phyloP scores from a whole-genome alignment of 1,140 invertebrate genomes.

The Nasonia longicornis region DNA sequence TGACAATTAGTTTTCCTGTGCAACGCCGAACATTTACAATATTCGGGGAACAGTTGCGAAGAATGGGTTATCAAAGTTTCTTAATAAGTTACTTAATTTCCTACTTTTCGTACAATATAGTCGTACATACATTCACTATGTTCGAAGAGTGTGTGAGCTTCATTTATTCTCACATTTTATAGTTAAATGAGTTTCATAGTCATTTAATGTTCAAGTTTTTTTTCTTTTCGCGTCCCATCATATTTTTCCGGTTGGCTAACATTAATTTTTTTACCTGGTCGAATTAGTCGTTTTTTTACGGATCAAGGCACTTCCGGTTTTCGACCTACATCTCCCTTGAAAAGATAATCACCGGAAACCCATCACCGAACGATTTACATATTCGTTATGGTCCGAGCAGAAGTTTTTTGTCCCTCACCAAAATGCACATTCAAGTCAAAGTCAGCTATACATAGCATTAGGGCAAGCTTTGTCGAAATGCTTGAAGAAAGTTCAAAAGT shows the following conservation, averaged over 20 bases:
- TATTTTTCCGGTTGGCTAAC: background rate
- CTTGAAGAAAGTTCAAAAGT: no score
- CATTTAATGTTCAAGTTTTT: background rate
- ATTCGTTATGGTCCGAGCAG: background rate
- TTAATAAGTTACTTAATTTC: background rate
- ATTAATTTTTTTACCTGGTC: constrained; percentile 9
- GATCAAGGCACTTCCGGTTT: constrained; percentile 43
- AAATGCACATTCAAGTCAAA: background rate
- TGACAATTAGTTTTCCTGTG: background rate
- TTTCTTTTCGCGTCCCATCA: background rate
- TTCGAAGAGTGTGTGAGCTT: background rate
- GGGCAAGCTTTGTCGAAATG: no score
- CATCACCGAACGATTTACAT: constrained; percentile 30
- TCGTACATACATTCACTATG: background rate
- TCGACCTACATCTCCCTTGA: background rate
- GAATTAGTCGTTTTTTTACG: constrained; percentile 17
- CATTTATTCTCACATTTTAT: background rate
- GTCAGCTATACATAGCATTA: background rate
- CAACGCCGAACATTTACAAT: constrained; percentile 8
- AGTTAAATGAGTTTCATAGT: background rate
- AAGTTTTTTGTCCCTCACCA: background rate
- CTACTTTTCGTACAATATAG: background rate
- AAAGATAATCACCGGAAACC: constrained; percentile 33
- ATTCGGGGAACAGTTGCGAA: background rate
- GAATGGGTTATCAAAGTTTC: constrained; percentile 3